Evolutionary conservation across 2,113 vertebrate species (phyloP).

Genomic region (Polypterus senegalus): DNA sequence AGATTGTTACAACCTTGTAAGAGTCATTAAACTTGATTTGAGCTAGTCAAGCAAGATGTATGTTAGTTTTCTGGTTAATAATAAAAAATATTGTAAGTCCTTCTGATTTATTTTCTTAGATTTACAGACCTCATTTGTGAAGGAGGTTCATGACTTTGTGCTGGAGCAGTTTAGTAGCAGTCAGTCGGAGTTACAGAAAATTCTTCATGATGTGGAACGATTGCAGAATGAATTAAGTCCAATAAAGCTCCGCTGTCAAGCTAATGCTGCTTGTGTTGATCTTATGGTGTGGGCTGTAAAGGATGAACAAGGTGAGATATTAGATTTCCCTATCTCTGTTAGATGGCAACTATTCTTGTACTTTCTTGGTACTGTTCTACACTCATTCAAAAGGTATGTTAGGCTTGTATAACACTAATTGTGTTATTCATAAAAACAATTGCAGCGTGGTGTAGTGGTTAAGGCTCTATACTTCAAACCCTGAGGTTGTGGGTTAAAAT

Average conservation of each 20-base stretch:
- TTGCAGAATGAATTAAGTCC: conserved; percentile 70
- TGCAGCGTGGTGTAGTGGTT: too few species aligned
- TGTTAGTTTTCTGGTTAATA: neutral
- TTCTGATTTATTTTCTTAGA: conserved; percentile 37
- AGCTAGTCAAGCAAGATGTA: too few species aligned
- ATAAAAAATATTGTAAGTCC: neutral
- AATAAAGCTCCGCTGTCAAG: conserved; percentile 86
- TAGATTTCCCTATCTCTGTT: too few species aligned
- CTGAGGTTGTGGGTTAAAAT: too few species aligned
- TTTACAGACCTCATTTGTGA: conserved; percentile 70
- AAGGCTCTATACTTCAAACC: too few species aligned
- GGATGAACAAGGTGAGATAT: conserved; percentile 76
- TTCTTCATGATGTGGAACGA: conserved; percentile 72
- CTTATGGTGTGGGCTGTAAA: conserved; percentile 97
- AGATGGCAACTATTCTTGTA: too few species aligned
- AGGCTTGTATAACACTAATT: too few species aligned
- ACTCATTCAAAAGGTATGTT: too few species aligned
- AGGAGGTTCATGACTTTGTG: conserved; percentile 92
- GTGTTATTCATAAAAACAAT: too few species aligned
- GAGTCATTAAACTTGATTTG: too few species aligned
- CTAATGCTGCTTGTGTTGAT: conserved; percentile 89
- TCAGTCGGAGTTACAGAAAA: conserved; percentile 83
- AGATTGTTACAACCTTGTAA: too few species aligned
- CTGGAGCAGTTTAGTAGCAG: conserved; percentile 90
- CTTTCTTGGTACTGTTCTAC: too few species aligned